phyloP scores from a whole-genome alignment of 2,888 invertebrate species.

The Malachius bipustulatus region DNA sequence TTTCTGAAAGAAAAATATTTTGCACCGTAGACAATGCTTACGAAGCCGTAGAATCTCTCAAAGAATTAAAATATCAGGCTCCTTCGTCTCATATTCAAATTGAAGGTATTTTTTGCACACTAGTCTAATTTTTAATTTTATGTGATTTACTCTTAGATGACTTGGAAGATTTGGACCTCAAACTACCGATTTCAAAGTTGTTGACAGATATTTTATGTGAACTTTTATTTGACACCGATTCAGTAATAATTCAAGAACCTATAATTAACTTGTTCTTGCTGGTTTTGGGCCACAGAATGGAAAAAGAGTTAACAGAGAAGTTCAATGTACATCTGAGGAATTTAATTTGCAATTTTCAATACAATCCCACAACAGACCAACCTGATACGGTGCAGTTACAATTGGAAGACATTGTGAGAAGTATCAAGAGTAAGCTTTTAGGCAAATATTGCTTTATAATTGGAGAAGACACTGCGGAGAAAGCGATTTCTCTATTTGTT shows the following conservation, averaged over 20 bases:
- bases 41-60: conserved; percentile 49
- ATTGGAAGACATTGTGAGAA: too few relatives aligned
- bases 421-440: too few relatives aligned
- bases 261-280: conserved; percentile 39
- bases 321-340: too few relatives aligned
- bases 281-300: conserved; percentile 35
- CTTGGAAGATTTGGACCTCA: conserved; percentile 40
- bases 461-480: too few relatives aligned
- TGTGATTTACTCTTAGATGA: conserved; percentile 36
- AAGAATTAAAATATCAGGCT: conserved; percentile 24
- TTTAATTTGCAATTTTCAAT: too few relatives aligned
- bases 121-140: too few relatives aligned
- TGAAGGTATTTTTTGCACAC: conserved; percentile 1
- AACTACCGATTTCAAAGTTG: conserved; percentile 38
- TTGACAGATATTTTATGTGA: conserved; percentile 40
- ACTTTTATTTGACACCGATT: conserved; percentile 37
- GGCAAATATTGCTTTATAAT: too few relatives aligned
- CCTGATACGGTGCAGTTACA: too few relatives aligned
- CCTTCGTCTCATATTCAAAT: not conserved
- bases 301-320: conserved; percentile 24
- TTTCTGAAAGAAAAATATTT: conserved; percentile 44
- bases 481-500: too few relatives aligned
- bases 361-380: too few relatives aligned
- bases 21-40: conserved; percentile 48
- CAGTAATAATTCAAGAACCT: conserved; percentile 39